A percentile compares a stretch with the other conserved stretches of the same genome.
Evolutionary conservation across 2,113 vertebrate genomes (phyloP).

Genomic region (Lanius ludovicianus): DNA sequence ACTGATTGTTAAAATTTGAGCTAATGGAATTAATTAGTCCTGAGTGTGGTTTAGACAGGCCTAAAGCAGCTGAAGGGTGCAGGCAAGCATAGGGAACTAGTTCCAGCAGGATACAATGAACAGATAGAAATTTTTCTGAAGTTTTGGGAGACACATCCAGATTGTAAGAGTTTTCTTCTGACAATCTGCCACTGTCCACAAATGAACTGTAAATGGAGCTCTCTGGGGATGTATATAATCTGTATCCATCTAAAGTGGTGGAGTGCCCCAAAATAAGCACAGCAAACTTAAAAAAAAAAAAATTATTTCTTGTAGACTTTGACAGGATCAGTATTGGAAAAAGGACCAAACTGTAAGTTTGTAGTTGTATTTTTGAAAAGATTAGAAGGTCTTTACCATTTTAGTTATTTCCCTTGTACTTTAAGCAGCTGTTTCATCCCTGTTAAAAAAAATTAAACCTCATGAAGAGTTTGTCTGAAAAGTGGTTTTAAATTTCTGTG

Average conservation of each 20-base stretch:
- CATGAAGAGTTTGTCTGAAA: not conserved
- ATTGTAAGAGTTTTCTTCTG: not conserved
- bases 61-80: not conserved
- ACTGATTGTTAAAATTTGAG: not conserved
- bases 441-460: not conserved
- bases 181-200: not conserved
- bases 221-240: accelerated
- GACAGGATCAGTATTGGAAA: not conserved
- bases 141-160: not conserved
- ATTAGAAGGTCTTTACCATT: not conserved
- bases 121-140: not conserved
- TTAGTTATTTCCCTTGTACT: not conserved
- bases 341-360: not conserved
- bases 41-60: not conserved
- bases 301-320: not conserved
- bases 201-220: not conserved
- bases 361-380: not conserved
- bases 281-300: not conserved
- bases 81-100: not conserved
- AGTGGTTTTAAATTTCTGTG: not conserved
- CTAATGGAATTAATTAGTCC: not conserved
- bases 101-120: not conserved
- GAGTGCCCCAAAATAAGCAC: not conserved
- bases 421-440: not conserved
- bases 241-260: not conserved